phyloP scores from a whole-genome alignment of 1,140 invertebrate genomes.

The Drosophila willistoni region DNA sequence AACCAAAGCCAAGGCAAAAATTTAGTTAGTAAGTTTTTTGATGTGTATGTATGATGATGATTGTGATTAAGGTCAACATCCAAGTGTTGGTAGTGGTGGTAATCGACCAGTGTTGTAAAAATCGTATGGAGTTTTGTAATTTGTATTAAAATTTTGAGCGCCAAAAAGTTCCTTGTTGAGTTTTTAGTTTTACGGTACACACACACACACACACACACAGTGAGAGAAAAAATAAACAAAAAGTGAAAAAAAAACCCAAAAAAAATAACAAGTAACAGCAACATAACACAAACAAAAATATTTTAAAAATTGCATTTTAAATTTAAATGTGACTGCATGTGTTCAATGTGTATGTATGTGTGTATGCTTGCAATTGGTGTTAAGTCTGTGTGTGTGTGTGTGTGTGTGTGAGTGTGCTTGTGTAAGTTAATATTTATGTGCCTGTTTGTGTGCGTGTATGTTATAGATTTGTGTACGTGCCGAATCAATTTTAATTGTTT shows the following conservation, averaged over 20 bases:
- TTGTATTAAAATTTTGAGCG: slow-evolving; percentile 79
- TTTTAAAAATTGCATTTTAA: slow-evolving; percentile 78
- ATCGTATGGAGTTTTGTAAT: slow-evolving; percentile 66
- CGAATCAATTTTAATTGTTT: slow-evolving; percentile 75
- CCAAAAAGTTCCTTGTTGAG: slow-evolving; percentile 82
- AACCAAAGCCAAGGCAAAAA: slow-evolving; percentile 7
- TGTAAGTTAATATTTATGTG: slow-evolving; percentile 28
- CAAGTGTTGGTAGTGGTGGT: slow-evolving; percentile 24
- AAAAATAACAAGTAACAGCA: slow-evolving; percentile 6
- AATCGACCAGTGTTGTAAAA: slow-evolving; percentile 63
- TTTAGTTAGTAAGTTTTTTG: slow-evolving; percentile 60
- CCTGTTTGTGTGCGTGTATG: slow-evolving; percentile 38
- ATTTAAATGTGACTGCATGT: slow-evolving; percentile 75
- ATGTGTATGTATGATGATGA: slow-evolving; percentile 36
- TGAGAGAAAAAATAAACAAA: slow-evolving; percentile 11
- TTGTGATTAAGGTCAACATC: slow-evolving; percentile 3
- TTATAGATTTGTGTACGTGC: slow-evolving; percentile 39
- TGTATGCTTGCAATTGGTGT: neutral
- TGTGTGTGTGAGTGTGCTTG: slow-evolving; percentile 24
- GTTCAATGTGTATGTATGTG: slow-evolving; percentile 50
- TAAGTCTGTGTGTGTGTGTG: neutral
- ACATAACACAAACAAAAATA: slow-evolving; percentile 56
- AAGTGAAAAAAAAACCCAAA: slow-evolving; percentile 18
- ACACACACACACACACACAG: slow-evolving; percentile 49
- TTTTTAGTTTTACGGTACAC: slow-evolving; percentile 74